Evolutionary conservation across 2,797 vertebrate species (phyloP).

Genomic region (Aldrovandia affinis): DNA sequence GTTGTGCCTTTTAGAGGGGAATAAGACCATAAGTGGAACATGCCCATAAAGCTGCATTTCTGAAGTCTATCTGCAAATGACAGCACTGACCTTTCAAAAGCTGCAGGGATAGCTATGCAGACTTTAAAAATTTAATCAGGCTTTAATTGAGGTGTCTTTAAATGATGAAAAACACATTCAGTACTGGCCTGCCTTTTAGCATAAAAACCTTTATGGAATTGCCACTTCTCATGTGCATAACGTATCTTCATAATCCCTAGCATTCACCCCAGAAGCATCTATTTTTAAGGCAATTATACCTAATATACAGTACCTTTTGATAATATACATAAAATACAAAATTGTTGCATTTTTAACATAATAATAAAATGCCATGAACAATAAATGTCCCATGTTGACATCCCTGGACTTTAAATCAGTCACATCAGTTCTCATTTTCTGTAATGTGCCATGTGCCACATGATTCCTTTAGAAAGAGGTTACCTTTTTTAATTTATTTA

Average conservation of each 20-base stretch:
- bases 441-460: too few species aligned
- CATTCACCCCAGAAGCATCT: not conserved
- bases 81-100: constrained; percentile 40
- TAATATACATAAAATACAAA: too few species aligned
- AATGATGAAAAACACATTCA: constrained; percentile 30
- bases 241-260: constrained; percentile 14
- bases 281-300: constrained; percentile 18
- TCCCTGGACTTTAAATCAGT: too few species aligned
- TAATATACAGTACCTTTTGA: too few species aligned
- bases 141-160: constrained; percentile 45
- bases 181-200: constrained; percentile 21
- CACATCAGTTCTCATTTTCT: too few species aligned
- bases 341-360: too few species aligned
- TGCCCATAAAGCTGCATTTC: constrained; percentile 31
- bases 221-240: constrained; percentile 4
- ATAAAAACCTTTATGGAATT: constrained; percentile 25
- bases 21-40: constrained; percentile 12
- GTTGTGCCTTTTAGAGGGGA: not conserved
- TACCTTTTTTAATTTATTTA: too few species aligned
- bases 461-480: too few species aligned
- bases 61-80: constrained; percentile 47
- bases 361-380: too few species aligned
- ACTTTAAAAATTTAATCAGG: constrained; percentile 42
- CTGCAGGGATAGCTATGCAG: constrained; percentile 40
- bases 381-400: too few species aligned